Conservation (phyloP, 2,888 invertebrate genomes). For the Tipula unca region DNA sequence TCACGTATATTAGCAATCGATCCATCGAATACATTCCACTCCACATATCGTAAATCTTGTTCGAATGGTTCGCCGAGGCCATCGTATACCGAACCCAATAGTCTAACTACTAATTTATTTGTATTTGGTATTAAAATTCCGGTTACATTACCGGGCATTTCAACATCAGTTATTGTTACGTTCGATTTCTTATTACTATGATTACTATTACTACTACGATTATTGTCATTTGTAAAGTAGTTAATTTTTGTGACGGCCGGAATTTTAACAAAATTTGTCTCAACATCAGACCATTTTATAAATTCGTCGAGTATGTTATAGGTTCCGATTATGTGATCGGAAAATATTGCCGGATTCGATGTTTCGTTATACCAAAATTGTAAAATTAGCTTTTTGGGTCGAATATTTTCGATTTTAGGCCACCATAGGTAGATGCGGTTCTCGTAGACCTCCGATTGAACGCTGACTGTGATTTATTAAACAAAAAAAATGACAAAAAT, state of each 20-base stretch:
- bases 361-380: conserved; percentile 27
- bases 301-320: conserved; percentile 23
- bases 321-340: conserved; percentile 26
- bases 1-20: background rate
- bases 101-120: conserved; percentile 35
- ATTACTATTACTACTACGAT: background rate
- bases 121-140: conserved; percentile 37
- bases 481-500: conserved; percentile 20
- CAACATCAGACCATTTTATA: conserved; percentile 24
- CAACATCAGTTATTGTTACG: conserved; percentile 30
- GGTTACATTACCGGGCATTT: conserved; percentile 37
- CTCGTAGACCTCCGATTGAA: conserved; percentile 24
- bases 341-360: conserved; percentile 24
- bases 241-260: conserved; percentile 21
- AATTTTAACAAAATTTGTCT: conserved; percentile 26
- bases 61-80: conserved; percentile 33
- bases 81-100: conserved; percentile 37
- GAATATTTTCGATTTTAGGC: conserved; percentile 23
- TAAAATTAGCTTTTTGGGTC: conserved; percentile 25
- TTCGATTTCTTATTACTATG: background rate
- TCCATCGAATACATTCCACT: conserved; percentile 35
- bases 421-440: conserved; percentile 28
- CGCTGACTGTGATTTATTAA: conserved; percentile 24
- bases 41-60: conserved; percentile 39
- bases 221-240: background rate